Conservation (phyloP, 2,888 invertebrate species). For the Thymelicus lineola region DNA sequence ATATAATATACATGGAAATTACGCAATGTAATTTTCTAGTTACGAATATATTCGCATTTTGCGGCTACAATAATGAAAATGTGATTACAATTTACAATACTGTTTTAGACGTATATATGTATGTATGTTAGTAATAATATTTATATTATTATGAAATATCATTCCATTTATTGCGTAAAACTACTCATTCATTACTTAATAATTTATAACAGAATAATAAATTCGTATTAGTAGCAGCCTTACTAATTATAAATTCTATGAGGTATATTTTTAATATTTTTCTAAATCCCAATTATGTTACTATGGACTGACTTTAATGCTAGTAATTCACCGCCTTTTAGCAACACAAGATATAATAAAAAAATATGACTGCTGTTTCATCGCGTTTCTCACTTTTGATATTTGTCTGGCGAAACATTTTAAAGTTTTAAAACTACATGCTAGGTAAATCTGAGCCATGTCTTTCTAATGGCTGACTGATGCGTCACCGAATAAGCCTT, state of each 20-base stretch:
- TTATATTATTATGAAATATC: constrained; percentile 6
- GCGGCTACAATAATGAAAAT: constrained; percentile 12
- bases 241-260: too few species aligned
- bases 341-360: too few species aligned
- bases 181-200: neutral
- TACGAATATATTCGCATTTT: constrained; percentile 5
- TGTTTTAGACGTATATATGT: neutral
- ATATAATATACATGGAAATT: neutral
- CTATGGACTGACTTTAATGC: too few species aligned
- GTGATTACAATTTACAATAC: constrained; percentile 7
- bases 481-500: constrained; percentile 26
- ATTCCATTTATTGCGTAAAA: constrained; percentile 1
- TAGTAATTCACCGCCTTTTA: too few species aligned
- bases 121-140: neutral
- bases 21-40: neutral
- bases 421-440: neutral
- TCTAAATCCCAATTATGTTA: too few species aligned
- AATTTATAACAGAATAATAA: too few species aligned
- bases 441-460: neutral
- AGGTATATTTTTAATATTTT: too few species aligned
- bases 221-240: too few species aligned
- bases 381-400: too few species aligned
- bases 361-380: too few species aligned
- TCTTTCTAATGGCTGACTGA: constrained; percentile 25
- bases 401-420: too few species aligned